phyloP scores from a whole-genome alignment of 2,888 invertebrate species.

The Amblyteles armatorius region DNA sequence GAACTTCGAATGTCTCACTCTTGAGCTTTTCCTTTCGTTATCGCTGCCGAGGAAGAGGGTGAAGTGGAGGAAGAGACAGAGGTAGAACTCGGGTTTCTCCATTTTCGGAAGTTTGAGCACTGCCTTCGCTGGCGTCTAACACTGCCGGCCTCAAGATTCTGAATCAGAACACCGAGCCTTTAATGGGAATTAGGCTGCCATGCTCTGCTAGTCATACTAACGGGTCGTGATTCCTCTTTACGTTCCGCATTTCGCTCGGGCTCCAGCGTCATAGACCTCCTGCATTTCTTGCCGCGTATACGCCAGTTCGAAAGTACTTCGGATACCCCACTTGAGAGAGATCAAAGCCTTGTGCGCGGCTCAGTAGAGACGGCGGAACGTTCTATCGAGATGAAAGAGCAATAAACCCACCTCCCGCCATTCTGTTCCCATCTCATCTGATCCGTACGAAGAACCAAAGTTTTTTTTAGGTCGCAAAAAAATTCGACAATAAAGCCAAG shows the following conservation, averaged over 20 bases:
- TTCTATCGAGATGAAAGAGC: background rate
- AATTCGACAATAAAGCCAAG: background rate
- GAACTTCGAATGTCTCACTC: constrained; percentile 41
- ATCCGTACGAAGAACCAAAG: background rate
- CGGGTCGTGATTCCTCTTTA: constrained; percentile 12
- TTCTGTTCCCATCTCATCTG: background rate
- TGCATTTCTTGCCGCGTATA: background rate
- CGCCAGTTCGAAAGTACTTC: background rate
- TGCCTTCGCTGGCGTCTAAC: background rate
- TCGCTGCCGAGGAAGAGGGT: background rate
- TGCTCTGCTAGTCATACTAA: background rate
- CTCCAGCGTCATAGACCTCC: background rate
- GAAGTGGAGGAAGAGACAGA: background rate
- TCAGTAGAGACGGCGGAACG: background rate
- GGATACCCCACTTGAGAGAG: background rate
- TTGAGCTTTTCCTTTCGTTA: constrained; percentile 15
- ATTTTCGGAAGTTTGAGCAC: constrained; percentile 17
- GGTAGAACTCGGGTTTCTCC: background rate
- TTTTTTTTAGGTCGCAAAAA: background rate
- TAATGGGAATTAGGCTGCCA: constrained; percentile 3
- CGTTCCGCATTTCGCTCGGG: constrained; percentile 18
- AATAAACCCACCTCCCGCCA: background rate
- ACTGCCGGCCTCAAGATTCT: constrained; percentile 15
- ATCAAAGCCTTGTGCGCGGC: constrained; percentile 9
- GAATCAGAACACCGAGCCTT: constrained; percentile 29